These are phyloP conservation scores for Paradisaea rubra DNA, from an alignment of 2,113 vertebrate genomes.

Conservation along the genomic window DNA sequence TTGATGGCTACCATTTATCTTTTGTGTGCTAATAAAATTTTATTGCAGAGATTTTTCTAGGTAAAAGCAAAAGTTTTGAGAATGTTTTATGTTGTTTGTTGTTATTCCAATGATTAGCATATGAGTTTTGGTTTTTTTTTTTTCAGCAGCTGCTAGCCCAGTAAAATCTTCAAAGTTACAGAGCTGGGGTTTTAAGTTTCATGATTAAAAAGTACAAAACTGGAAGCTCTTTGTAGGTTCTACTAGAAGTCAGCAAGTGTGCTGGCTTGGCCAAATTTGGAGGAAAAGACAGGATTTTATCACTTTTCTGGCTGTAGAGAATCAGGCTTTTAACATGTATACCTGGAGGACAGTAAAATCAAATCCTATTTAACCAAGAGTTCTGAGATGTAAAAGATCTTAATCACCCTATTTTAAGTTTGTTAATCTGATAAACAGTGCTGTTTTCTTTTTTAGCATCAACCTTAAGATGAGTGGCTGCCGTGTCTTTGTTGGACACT, in stretches of 20 bases:
- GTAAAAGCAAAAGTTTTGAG: background rate
- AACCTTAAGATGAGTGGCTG: constrained; percentile 81
- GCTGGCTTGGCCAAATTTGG: too few species aligned
- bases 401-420: background rate
- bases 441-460: constrained; percentile 19
- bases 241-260: background rate
- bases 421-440: background rate
- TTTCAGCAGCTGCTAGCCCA: background rate
- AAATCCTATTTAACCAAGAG: background rate
- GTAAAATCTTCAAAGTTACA: background rate
- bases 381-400: background rate
- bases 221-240: background rate
- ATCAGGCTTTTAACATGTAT: background rate
- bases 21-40: background rate
- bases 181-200: background rate
- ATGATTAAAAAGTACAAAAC: background rate
- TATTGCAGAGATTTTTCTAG: background rate
- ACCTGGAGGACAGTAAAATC: background rate
- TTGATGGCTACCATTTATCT: background rate
- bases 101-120: background rate
- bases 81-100: background rate
- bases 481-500: constrained; percentile 89
- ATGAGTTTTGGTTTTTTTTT: background rate
- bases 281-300: background rate
- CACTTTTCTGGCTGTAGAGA: background rate